Conservation (phyloP, 2,797 vertebrate species). For the Gila robusta region DNA sequence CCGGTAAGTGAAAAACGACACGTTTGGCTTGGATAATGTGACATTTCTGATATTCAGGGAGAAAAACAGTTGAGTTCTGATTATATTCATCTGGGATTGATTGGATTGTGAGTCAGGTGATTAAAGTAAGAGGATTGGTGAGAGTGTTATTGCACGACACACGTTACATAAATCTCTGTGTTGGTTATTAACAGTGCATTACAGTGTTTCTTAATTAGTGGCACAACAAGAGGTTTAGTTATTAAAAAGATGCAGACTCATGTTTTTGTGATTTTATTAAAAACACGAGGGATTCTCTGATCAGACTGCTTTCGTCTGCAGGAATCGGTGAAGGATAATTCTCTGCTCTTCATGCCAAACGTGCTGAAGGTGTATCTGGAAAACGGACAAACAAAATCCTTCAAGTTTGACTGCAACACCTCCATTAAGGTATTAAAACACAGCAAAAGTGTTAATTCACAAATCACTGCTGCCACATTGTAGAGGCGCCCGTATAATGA, state of each 20-base stretch:
- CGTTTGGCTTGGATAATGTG: not conserved
- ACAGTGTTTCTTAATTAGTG: not conserved
- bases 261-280: not conserved
- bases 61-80: not conserved
- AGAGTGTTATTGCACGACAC: not conserved
- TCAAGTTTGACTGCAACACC: slow-evolving; percentile 97
- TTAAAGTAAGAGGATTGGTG: slow-evolving; percentile 19
- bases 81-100: not conserved
- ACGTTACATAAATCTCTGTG: not conserved
- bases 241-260: not conserved
- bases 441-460: not conserved
- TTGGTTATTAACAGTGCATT: not conserved
- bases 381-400: slow-evolving; percentile 99
- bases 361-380: slow-evolving; percentile 99
- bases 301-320: slow-evolving; percentile 66
- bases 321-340: slow-evolving; percentile 87
- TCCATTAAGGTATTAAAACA: slow-evolving; percentile 91
- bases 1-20: slow-evolving; percentile 86
- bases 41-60: not conserved
- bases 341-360: slow-evolving; percentile 99
- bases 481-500: too few species aligned
- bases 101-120: slow-evolving; percentile 17
- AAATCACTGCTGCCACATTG: too few species aligned
- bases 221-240: not conserved
- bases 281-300: not conserved